phyloP scores from a whole-genome alignment of 2,797 vertebrate species.

The Oreonectes daqikongensis region DNA sequence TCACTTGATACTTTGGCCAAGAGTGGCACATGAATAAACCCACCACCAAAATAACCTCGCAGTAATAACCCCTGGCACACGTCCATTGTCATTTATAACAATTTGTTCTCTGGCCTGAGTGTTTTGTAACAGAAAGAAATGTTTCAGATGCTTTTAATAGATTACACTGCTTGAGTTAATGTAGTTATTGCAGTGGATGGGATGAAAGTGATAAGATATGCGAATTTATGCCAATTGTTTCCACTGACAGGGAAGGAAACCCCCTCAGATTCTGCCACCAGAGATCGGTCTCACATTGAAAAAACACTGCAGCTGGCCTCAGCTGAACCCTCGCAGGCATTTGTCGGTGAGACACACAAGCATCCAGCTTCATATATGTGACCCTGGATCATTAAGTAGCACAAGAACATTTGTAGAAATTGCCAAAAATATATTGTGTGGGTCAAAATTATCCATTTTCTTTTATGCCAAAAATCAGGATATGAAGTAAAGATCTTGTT shows the following conservation, averaged over 20 bases:
- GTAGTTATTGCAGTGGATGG: background rate
- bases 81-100: conserved; percentile 32
- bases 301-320: conserved; percentile 83
- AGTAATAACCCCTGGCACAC: conserved; percentile 63
- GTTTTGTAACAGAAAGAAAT: conserved; percentile 33
- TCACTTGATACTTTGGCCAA: conserved; percentile 65
- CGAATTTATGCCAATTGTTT: conserved; percentile 1
- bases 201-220: background rate
- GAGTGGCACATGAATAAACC: conserved; percentile 69
- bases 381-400: too few species aligned
- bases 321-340: conserved; percentile 81
- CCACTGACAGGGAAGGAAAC: conserved; percentile 66
- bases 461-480: too few species aligned
- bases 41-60: conserved; percentile 66
- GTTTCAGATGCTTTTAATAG: conserved; percentile 32
- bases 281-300: conserved; percentile 91
- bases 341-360: conserved; percentile 77
- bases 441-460: too few species aligned
- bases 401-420: too few species aligned
- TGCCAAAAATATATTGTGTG: too few species aligned
- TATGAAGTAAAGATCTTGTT: too few species aligned
- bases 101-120: conserved; percentile 35
- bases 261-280: conserved; percentile 61
- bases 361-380: conserved; percentile 12
- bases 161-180: background rate